Percentiles rank a stretch among this genome's conserved stretches.
Conservation (phyloP, 1,140 invertebrate genomes). For the Plectrocnemia conspersa region DNA sequence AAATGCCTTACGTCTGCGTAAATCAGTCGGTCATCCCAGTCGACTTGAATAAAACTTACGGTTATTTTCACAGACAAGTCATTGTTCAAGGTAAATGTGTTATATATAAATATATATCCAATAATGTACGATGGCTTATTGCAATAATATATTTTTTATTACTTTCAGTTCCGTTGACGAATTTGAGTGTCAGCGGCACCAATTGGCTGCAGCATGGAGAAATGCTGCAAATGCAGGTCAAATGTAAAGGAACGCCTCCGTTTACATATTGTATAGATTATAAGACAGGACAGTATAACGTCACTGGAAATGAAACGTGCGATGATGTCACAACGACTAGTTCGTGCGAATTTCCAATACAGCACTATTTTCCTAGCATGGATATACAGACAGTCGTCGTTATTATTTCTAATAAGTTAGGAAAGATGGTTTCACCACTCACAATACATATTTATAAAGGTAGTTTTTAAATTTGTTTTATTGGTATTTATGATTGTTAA, state of each 20-base stretch:
- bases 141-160: not conserved
- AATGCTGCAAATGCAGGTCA: slow-evolving; percentile 63
- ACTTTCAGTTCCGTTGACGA: slow-evolving; percentile 62
- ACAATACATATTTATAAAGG: slow-evolving; percentile 78
- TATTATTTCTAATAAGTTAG: slow-evolving; percentile 69
- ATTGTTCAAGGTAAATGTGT: slow-evolving; percentile 57
- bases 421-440: slow-evolving; percentile 60
- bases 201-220: slow-evolving; percentile 79
- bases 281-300: slow-evolving; percentile 64
- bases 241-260: slow-evolving; percentile 66
- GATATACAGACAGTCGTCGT: slow-evolving; percentile 67
- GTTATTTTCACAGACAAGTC: slow-evolving; percentile 62
- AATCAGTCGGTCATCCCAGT: slow-evolving; percentile 56
- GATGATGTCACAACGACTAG: slow-evolving; percentile 38
- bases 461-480: slow-evolving; percentile 38
- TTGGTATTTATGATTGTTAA: not conserved
- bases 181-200: slow-evolving; percentile 62
- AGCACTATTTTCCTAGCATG: slow-evolving; percentile 62
- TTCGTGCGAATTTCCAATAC: slow-evolving; percentile 59
- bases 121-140: not conserved
- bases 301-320: slow-evolving; percentile 75
- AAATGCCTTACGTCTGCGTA: slow-evolving; percentile 54
- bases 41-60: slow-evolving; percentile 65
- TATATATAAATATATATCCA: slow-evolving; percentile 14
- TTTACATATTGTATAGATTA: slow-evolving; percentile 63